Evolutionary conservation across 64 coral and sea anemone genomes (phyloP), one percentile per base, ranked within the genome.

Genomic region (Montipora foliosa): DNA sequence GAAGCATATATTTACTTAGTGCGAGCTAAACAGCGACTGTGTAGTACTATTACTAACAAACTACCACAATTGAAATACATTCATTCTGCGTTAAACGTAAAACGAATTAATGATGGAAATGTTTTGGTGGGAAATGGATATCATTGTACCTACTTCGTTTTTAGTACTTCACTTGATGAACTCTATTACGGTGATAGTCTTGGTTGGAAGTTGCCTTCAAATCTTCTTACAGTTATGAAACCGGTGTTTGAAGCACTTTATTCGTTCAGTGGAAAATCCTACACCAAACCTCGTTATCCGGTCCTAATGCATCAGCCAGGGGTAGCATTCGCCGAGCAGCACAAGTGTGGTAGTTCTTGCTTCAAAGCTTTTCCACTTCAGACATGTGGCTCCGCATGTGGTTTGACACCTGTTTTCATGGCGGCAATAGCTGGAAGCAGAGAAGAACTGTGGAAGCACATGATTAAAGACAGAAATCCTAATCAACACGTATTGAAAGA

Each of bases 111-210:
- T 73, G 69, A 88, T 76, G 90, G 90, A 75, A 92, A 92, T 9
- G 90, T 83, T 51, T 44, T 75, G 12, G 53, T 92, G 47, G 50
- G 80, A 75, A 92, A 92, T 44, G 90, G 90, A 1, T 75, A 92
- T 59, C 79, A 92, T 37, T 92, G 90, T 80, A 92, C 90, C 25
- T 92, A 92, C 55, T 92, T 92, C 72, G 90, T 58, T n/a, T 92
- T 92, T 75, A 82, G 81, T 52, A 74, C 67, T 37, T 57, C 14
- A 55, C 60, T 93, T n/a, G 50, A 89, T 58, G 58, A 74, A 89
- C 75, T 89, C 22, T 74, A 76, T 44, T 89, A 89, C 17, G 87
- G 87, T 29, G 87, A 89, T 60, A 60, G 50, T 60, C 71, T 89
- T 89, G 87, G 64, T 17, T 89, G 87, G 87, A 60, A 89, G 11